A percentile compares a stretch with the other conserved stretches of the same genome.
These are phyloP conservation scores for Botia almorhae DNA, from an alignment of 2,797 vertebrate genomes.

Conservation along the genomic window DNA sequence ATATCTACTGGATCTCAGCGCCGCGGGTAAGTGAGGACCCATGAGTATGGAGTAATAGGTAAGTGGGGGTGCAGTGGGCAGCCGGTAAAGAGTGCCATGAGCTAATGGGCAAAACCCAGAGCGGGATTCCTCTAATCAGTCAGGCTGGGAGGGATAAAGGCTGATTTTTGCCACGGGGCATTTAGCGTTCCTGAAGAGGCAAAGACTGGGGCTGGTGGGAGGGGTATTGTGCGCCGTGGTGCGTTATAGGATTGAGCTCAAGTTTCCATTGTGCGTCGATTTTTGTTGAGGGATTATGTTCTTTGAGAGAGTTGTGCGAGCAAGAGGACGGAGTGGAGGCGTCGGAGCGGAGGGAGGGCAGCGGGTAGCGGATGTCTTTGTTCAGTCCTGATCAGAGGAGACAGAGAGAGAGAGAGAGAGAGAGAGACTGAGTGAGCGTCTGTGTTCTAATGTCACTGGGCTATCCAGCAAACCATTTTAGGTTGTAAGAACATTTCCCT, in stretches of 20 bases:
- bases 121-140: slow-evolving; percentile 55
- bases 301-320: slow-evolving; percentile 83
- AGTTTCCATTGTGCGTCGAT: slow-evolving; percentile 85
- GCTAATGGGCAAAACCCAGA: slow-evolving; percentile 33
- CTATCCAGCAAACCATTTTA: slow-evolving; percentile 16
- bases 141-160: slow-evolving; percentile 69
- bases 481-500: too few relatives aligned
- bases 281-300: slow-evolving; percentile 85
- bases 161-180: slow-evolving; percentile 82
- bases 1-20: background rate
- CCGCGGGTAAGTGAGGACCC: background rate
- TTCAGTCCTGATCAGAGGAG: slow-evolving; percentile 73
- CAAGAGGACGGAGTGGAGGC: slow-evolving; percentile 76
- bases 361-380: slow-evolving; percentile 76
- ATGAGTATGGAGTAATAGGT: background rate
- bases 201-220: slow-evolving; percentile 59
- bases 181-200: slow-evolving; percentile 74
- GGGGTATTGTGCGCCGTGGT: slow-evolving; percentile 77
- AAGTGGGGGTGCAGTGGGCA: slow-evolving; percentile 37
- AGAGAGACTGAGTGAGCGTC: slow-evolving; percentile 31
- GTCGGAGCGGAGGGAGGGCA: slow-evolving; percentile 60
- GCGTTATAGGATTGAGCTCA: slow-evolving; percentile 84
- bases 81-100: slow-evolving; percentile 27
- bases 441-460: slow-evolving; percentile 61
- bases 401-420: slow-evolving; percentile 35